Evolutionary conservation across 2,888 invertebrate species (phyloP).

Genomic region (Labia minor): DNA sequence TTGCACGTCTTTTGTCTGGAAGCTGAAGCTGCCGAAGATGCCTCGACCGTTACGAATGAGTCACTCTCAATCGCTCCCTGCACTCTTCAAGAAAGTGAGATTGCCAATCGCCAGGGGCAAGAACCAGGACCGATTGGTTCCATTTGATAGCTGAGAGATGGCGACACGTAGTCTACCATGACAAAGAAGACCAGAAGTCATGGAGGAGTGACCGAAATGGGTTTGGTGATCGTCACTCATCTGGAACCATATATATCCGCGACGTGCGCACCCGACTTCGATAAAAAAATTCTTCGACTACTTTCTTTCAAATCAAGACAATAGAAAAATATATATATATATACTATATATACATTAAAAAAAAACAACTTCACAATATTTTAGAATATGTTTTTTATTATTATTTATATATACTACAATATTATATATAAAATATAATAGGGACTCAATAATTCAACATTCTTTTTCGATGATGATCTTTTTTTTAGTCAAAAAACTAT

Average conservation of each 20-base stretch:
- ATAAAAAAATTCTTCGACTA: background rate
- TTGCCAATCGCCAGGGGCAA: background rate
- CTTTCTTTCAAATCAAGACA: no score
- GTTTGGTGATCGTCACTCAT: background rate
- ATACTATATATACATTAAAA: no score
- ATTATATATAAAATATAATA: no score
- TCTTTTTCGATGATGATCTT: no score
- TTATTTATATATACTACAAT: no score
- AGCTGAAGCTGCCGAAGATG: background rate
- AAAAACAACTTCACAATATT: no score
- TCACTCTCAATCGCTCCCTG: background rate
- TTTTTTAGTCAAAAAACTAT: no score
- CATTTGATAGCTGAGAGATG: background rate
- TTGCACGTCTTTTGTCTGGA: background rate
- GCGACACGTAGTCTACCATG: background rate
- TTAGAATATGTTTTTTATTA: no score
- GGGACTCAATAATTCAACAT: no score
- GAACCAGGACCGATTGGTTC: background rate
- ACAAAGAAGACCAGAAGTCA: background rate
- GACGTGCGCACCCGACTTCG: background rate
- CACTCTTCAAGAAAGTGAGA: background rate
- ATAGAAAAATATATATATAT: no score
- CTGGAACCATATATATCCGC: background rate
- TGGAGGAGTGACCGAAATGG: background rate
- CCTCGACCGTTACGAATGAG: background rate